These are phyloP conservation scores for Brachyptera risi DNA, from an alignment of 2,888 invertebrate genomes.

Conservation along the genomic window DNA sequence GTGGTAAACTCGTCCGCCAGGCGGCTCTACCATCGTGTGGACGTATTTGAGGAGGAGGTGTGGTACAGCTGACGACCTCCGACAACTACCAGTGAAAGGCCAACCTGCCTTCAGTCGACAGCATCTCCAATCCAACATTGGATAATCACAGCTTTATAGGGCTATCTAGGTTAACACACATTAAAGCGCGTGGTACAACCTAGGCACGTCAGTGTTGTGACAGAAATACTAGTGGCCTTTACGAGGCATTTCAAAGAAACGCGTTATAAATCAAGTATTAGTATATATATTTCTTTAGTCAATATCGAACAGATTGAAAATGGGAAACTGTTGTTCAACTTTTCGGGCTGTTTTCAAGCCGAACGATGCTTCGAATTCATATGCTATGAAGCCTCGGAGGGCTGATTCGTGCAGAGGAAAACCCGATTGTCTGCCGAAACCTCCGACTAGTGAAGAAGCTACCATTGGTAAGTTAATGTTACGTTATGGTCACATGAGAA, in stretches of 20 bases:
- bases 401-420: conserved; percentile 35
- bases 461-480: conserved; percentile 38
- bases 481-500: too few species aligned
- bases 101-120: conserved; percentile 12
- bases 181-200: neutral
- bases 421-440: conserved; percentile 42
- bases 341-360: conserved; percentile 41
- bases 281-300: too few species aligned
- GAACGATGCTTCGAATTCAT: conserved; percentile 31
- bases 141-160: neutral
- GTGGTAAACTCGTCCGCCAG: too few species aligned
- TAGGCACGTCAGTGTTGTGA: neutral
- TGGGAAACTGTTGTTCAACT: conserved; percentile 43
- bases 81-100: conserved; percentile 17
- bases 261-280: too few species aligned
- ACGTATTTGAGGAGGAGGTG: neutral
- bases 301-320: conserved; percentile 31
- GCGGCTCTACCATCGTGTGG: neutral
- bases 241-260: neutral
- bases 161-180: conserved; percentile 1
- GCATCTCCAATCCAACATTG: neutral
- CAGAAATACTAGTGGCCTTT: too few species aligned
- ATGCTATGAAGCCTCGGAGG: conserved; percentile 37
- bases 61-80: conserved; percentile 12
- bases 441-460: conserved; percentile 35